Conservation (phyloP, 2,113 vertebrate species). For the Aplodontia rufa region DNA sequence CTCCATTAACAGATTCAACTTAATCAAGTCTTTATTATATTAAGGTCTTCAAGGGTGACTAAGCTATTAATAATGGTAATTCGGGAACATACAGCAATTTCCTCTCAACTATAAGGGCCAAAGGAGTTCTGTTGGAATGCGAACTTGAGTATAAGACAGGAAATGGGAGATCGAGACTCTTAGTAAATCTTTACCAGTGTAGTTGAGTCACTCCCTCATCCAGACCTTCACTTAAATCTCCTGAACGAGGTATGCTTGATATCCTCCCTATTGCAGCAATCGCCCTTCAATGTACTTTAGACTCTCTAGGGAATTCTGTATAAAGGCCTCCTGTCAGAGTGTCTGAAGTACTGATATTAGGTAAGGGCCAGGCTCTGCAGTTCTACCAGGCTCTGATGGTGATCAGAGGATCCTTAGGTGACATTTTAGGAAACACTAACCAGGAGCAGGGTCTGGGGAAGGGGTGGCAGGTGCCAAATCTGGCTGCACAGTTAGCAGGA, state of each 20-base stretch:
- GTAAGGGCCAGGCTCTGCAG: not conserved
- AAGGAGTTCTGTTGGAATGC: constrained; percentile 1
- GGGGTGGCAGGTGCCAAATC: too few relatives aligned
- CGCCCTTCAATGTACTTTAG: not conserved
- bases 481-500: too few relatives aligned
- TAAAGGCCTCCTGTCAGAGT: not conserved
- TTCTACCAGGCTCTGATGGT: not conserved
- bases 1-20: not conserved
- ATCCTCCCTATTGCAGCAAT: not conserved
- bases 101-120: not conserved
- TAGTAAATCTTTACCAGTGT: not conserved
- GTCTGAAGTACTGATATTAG: not conserved
- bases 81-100: constrained; percentile 38
- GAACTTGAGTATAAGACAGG: not conserved
- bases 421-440: not conserved
- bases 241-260: not conserved
- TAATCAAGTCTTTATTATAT: not conserved
- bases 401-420: not conserved
- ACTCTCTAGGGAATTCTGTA: not conserved
- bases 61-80: constrained; percentile 16
- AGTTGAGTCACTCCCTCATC: not conserved
- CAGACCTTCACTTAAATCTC: not conserved
- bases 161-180: not conserved
- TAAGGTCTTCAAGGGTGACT: constrained; percentile 17
- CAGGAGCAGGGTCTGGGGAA: too few relatives aligned